These are phyloP conservation scores for Holacanthus passer DNA, from an alignment of 2,113 vertebrate species.

Conservation along the genomic window DNA sequence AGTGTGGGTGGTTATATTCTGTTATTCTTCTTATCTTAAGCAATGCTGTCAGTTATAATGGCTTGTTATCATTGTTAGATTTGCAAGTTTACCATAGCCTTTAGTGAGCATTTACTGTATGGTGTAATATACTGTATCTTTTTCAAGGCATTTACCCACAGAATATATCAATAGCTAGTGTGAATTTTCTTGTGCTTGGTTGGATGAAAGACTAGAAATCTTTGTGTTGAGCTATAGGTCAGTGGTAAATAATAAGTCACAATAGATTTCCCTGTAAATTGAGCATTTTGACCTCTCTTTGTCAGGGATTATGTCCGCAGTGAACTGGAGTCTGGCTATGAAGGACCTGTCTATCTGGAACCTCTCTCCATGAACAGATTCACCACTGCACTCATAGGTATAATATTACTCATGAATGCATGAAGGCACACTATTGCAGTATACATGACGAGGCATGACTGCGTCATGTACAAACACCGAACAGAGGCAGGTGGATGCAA, in stretches of 20 bases:
- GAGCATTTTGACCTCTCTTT: slow-evolving; percentile 42
- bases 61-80: background rate
- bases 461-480: background rate
- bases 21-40: background rate
- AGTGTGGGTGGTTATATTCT: background rate
- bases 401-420: slow-evolving; percentile 49
- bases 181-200: slow-evolving; percentile 6
- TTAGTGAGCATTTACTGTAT: background rate
- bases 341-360: slow-evolving; percentile 96
- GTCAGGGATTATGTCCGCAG: slow-evolving; percentile 96
- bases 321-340: slow-evolving; percentile 95
- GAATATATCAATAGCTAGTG: background rate
- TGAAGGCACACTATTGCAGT: background rate
- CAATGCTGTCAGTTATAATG: background rate
- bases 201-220: background rate
- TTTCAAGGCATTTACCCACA: background rate
- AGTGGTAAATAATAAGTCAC: background rate
- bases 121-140: background rate
- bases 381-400: slow-evolving; percentile 96
- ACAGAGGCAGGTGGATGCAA: background rate
- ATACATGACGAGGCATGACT: background rate
- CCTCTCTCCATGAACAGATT: slow-evolving; percentile 98
- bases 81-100: background rate
- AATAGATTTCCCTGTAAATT: slow-evolving; percentile 10
- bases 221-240: background rate